Percentiles rank a stretch among this genome's conserved stretches.
phyloP scores from a whole-genome alignment of 1,140 invertebrate species.

The Neomicropteryx cornuta region DNA sequence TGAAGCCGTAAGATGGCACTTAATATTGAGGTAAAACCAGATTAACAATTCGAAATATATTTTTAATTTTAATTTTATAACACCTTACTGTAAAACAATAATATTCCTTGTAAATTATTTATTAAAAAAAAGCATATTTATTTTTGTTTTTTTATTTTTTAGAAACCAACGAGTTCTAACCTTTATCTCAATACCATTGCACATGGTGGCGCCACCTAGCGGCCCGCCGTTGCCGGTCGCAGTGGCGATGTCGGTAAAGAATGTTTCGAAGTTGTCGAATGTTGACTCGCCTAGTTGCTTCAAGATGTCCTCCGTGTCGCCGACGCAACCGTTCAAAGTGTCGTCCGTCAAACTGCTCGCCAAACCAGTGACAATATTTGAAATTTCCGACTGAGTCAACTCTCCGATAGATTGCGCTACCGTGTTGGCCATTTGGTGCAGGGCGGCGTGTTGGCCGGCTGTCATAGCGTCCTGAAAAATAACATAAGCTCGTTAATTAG shows the following conservation, averaged over 20 bases:
- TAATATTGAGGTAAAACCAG: too few species aligned
- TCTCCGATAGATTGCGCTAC: constrained; percentile 39
- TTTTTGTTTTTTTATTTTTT: not conserved
- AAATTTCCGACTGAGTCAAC: constrained; percentile 54
- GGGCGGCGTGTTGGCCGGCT: constrained; percentile 25
- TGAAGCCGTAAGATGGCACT: too few species aligned
- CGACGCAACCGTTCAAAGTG: constrained; percentile 32
- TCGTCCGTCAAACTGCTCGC: constrained; percentile 26
- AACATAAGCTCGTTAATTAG: too few species aligned
- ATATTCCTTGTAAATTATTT: too few species aligned
- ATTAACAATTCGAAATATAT: too few species aligned
- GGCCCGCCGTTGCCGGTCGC: constrained; percentile 19
- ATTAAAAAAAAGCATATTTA: too few species aligned
- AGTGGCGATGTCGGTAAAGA: constrained; percentile 37
- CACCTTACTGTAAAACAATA: too few species aligned
- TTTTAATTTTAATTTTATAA: too few species aligned
- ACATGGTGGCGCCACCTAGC: constrained; percentile 21
- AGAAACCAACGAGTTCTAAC: constrained; percentile 15
- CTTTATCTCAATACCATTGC: constrained; percentile 32
- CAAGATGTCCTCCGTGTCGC: constrained; percentile 58
- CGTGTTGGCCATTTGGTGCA: constrained; percentile 28
- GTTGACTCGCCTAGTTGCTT: constrained; percentile 56
- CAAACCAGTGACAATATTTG: constrained; percentile 47
- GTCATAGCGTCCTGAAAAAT: constrained; percentile 35
- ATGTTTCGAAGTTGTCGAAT: constrained; percentile 42